A percentile compares a stretch with the other conserved stretches of the same genome.
Evolutionary conservation across 2,888 invertebrate genomes (phyloP).

Genomic region (Leistus spinibarbis): DNA sequence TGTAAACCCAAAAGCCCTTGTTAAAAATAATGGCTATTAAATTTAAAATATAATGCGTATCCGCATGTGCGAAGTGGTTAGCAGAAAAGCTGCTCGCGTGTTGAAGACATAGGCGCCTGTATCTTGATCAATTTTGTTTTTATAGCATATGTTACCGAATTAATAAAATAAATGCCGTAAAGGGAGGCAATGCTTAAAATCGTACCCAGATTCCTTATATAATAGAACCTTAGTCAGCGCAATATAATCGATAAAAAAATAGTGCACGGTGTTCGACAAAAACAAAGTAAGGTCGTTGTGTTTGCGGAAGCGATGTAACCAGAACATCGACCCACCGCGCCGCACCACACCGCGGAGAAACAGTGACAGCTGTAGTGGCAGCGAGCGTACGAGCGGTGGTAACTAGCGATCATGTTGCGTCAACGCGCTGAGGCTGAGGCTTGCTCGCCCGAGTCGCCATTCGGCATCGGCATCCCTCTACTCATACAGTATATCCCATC

Average conservation of each 20-base stretch:
- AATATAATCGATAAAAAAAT: not conserved
- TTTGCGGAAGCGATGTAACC: not conserved
- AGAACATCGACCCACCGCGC: not conserved
- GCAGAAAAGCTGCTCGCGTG: too few relatives aligned
- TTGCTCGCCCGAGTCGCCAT: not conserved
- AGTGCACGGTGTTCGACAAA: not conserved
- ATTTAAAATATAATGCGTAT: too few relatives aligned
- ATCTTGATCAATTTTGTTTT: too few relatives aligned
- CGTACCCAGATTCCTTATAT: not conserved
- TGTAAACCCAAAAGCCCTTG: too few relatives aligned
- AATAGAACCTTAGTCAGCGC: not conserved
- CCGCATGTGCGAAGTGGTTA: too few relatives aligned
- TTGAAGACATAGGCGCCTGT: too few relatives aligned
- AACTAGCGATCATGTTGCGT: not conserved
- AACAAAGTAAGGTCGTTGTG: not conserved
- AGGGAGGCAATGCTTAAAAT: too few relatives aligned
- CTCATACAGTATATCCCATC: not conserved
- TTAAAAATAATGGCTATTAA: too few relatives aligned
- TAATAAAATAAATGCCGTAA: too few relatives aligned
- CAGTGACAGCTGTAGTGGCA: not conserved
- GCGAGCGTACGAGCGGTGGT: not conserved
- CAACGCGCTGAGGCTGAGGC: not conserved
- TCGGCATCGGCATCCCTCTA: too few relatives aligned
- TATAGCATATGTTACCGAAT: too few relatives aligned
- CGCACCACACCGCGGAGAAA: not conserved